Conservation (phyloP, 2,797 vertebrate species). For the Hyperoplus immaculatus region DNA sequence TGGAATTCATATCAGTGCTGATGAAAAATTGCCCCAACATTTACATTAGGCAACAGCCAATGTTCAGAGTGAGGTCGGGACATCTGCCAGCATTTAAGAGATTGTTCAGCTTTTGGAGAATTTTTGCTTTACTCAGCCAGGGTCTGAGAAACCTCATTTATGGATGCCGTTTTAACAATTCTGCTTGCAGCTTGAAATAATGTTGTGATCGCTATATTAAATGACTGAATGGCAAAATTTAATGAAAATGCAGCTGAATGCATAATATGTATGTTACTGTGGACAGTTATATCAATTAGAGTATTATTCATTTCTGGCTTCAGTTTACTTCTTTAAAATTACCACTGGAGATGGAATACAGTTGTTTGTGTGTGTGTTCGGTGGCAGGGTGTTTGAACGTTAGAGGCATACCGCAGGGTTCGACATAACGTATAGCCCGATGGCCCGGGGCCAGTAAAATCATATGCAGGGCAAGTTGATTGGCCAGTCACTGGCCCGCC, state of each 20-base stretch:
- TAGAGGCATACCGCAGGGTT: conserved; percentile 1
- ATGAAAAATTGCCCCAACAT: conserved; percentile 56
- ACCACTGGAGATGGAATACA: conserved; percentile 19
- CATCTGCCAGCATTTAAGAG: conserved; percentile 16
- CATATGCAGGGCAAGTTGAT: too few species aligned
- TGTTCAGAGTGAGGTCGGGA: conserved; percentile 30
- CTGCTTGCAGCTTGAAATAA: not conserved
- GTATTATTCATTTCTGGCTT: not conserved
- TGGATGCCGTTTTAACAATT: not conserved
- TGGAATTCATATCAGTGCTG: conserved; percentile 33
- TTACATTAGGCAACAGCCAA: conserved; percentile 29
- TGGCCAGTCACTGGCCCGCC: too few species aligned
- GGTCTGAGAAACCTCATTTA: conserved; percentile 1
- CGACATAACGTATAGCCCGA: too few species aligned
- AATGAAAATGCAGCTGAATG: too few species aligned
- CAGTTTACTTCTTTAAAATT: conserved; percentile 35
- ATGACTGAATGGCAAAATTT: not conserved
- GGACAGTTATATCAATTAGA: too few species aligned
- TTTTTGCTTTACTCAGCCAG: not conserved
- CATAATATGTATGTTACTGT: too few species aligned
- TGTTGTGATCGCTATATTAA: not conserved
- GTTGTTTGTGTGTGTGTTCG: not conserved
- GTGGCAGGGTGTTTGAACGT: not conserved
- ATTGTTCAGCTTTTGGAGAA: not conserved
- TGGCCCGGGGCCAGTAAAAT: too few species aligned